Percentiles rank a stretch among this genome's conserved stretches.
Evolutionary conservation across 2,888 invertebrate species (phyloP).

Genomic region (Ennomos quercinarius): DNA sequence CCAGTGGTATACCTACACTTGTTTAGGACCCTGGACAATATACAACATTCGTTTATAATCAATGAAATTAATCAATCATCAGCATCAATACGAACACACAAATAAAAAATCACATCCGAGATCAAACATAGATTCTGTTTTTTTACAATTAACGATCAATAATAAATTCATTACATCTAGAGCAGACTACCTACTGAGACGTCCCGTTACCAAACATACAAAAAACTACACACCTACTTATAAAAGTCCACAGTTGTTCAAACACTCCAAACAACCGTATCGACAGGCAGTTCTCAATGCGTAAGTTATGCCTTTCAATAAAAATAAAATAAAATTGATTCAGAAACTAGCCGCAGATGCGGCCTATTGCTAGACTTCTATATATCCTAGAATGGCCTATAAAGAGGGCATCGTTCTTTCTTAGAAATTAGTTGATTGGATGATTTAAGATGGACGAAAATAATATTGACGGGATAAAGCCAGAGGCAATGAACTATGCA

Average conservation of each 20-base stretch:
- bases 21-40: too few species aligned
- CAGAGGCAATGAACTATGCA: slow-evolving; percentile 20
- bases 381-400: slow-evolving; percentile 23
- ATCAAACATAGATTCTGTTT: too few species aligned
- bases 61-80: too few species aligned
- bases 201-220: slow-evolving; percentile 13
- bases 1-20: too few species aligned
- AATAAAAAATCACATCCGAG: too few species aligned
- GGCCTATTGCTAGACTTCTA: slow-evolving; percentile 15
- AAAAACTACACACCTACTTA: slow-evolving; percentile 4
- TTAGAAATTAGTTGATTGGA: slow-evolving; percentile 15
- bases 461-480: slow-evolving; percentile 19
- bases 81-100: too few species aligned
- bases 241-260: slow-evolving; percentile 13
- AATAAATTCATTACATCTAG: slow-evolving; percentile 18
- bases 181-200: slow-evolving; percentile 7
- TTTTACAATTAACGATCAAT: background rate
- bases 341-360: slow-evolving; percentile 14
- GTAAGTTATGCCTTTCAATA: slow-evolving; percentile 22
- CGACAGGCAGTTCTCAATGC: slow-evolving; percentile 16
- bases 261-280: slow-evolving; percentile 20
- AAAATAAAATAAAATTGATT: slow-evolving; percentile 24
- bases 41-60: too few species aligned
- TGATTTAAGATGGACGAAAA: slow-evolving; percentile 14
- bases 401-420: slow-evolving; percentile 15